Percentiles rank a stretch among this genome's conserved stretches.
Evolutionary conservation across 2,888 invertebrate species (phyloP).

Genomic region (Cephus sareptanus): DNA sequence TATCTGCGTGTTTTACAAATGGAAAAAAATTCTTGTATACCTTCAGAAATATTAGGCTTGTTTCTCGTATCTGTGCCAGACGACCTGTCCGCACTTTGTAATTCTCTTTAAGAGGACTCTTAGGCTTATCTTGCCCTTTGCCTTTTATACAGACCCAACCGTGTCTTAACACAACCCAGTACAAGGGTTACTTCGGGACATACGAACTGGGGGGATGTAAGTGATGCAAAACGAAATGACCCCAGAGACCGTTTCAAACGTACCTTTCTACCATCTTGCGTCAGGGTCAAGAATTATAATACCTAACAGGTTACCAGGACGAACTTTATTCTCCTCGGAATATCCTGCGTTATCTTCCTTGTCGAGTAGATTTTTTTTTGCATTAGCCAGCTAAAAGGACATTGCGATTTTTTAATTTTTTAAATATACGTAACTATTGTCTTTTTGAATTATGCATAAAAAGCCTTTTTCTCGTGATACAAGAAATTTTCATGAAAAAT

Average conservation of each 20-base stretch:
- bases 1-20: no score
- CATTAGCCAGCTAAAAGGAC: no score
- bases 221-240: slow-evolving; percentile 25
- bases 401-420: slow-evolving; percentile 19
- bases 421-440: neutral
- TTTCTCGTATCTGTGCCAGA: no score
- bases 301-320: no score
- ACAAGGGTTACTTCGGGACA: no score
- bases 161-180: no score
- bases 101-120: slow-evolving; percentile 34
- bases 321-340: no score
- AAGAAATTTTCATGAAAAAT: no score
- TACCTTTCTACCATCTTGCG: slow-evolving; percentile 8
- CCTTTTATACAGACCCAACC: slow-evolving; percentile 3
- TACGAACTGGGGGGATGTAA: slow-evolving; percentile 17
- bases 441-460: no score
- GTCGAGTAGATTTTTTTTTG: no score
- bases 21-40: no score
- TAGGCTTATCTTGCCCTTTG: slow-evolving; percentile 10
- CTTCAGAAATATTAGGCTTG: neutral
- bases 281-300: slow-evolving; percentile 12
- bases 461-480: neutral
- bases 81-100: slow-evolving; percentile 27
- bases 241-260: slow-evolving; percentile 19
- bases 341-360: no score